Evolutionary conservation across 1,140 invertebrate species (phyloP), one percentile per base, ranked within the genome.

Genomic region (Pogonus chalceus): DNA sequence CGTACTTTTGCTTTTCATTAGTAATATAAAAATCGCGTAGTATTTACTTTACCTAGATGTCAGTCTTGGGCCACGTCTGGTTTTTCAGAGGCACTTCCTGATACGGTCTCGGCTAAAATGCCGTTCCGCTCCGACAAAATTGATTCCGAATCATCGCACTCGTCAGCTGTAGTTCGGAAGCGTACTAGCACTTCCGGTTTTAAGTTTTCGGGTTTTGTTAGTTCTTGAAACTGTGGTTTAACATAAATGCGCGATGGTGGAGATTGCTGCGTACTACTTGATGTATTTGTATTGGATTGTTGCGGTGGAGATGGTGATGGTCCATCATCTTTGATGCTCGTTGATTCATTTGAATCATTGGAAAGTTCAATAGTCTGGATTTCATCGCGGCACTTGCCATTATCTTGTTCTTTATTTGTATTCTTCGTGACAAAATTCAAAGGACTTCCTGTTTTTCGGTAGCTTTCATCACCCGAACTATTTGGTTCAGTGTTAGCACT

Each of bases 191-290:
- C 75, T 66, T 72, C 76, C 61, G 67, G 76, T 55, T 69, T 68
- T 21, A 70, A 56, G 59, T 70, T 70, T 54, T 70, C 76, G 53
- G 75, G 73, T 54, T 78, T 77, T 43, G 72, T 72, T 65, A 79
- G 73, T 60, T 78, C 77, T 24, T 76, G 75, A 22, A 72, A 70
- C 26, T 73, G 65, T 59, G 63, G 62, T 54, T 73, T 72, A 60
- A 78, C 71, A 37, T 74, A 72, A 55, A 70, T 73, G 51, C 75
- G 65, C 4, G 72, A 62, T 14, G 72, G 68, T 4, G 68, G 64
- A 51, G 55, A 24, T 43, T 49, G 35, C 24, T 56, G 22, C 20
- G 51, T 52, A 49, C 10, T 49, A 9, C n/a, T 7, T 35, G 31
- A n/a, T 35, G 31, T 7, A 9, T 7, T 9, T 49, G 16, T 49